Evolutionary conservation across 2,797 vertebrate genomes (phyloP), one percentile per base, ranked within the genome.

Genomic region (Spinus olivaceus): DNA sequence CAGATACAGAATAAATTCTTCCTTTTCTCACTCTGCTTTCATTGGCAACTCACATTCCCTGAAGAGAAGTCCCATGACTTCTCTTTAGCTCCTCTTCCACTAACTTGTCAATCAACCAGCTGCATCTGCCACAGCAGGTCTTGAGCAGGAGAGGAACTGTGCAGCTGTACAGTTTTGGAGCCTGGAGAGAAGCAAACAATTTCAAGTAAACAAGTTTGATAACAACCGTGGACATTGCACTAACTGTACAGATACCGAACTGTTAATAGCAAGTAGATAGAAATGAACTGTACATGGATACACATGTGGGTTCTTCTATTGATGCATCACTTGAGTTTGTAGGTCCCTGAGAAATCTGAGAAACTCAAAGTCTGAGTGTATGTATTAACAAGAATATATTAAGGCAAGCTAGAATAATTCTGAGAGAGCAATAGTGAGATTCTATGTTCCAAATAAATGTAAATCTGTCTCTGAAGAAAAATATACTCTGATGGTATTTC

Each of bases 41-140:
- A 2, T 5, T 8, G 22, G 69, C 72, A 86, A 30, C 37, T 82
- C 1, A 0, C 30, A 10, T 42, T 78, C 69, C 53, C 88, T 47
- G 12, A 86, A 44, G 79, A 89, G 60, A 87, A 81, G 81, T 80
- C 72, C n/a, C 41, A 37, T 30, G 67, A 59, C 76, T 94, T 92
- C 61, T 42, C 79, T 80, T 72, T 12, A 64, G 33, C 37, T 78
- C 8, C 51, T 65, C 23, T 94, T 71, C 44, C 69, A 56, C 85
- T 80, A 19, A 44, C 47, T 30, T 30, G 51, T 51, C 86, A 73
- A 65, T 91, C 66, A 95, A 65, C 13, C 57, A 83, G 37, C 73
- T 81, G 61, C 84, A 74, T 74, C 78, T 87, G 91, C 84, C 63
- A 41, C 54, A 81, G 70, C 63, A 59, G 1, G 59, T 77, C 87